These are phyloP conservation scores for Unio pictorum DNA, from an alignment of 2,888 invertebrate genomes.

Conservation along the genomic window DNA sequence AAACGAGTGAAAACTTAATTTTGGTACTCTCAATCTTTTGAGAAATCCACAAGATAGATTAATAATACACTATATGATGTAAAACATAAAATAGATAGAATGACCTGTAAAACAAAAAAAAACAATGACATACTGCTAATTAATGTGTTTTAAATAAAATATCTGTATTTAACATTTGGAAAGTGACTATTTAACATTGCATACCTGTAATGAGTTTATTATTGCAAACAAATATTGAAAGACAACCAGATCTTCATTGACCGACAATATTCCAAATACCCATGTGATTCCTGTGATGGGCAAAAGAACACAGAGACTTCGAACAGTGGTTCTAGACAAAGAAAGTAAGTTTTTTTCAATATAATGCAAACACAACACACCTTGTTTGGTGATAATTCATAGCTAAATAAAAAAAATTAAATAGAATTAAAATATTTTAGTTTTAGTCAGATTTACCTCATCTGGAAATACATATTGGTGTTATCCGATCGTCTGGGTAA, in stretches of 20 bases:
- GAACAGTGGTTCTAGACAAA: slow-evolving; percentile 36
- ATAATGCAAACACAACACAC: neutral
- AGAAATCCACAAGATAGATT: too few species aligned
- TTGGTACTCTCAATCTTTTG: too few species aligned
- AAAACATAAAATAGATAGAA: too few species aligned
- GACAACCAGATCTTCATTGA: slow-evolving; percentile 38
- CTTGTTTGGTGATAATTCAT: neutral
- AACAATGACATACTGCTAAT: too few species aligned
- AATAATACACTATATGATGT: too few species aligned
- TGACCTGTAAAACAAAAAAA: too few species aligned
- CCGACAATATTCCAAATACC: slow-evolving; percentile 52
- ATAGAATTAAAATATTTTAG: too few species aligned
- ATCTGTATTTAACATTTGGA: neutral
- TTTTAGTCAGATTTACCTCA: too few species aligned
- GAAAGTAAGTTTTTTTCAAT: neutral
- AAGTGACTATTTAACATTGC: neutral
- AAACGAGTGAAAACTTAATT: too few species aligned
- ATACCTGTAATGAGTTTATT: slow-evolving; percentile 55
- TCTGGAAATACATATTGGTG: too few species aligned
- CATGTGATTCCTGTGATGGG: slow-evolving; percentile 53
- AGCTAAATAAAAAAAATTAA: too few species aligned
- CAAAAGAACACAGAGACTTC: slow-evolving; percentile 46
- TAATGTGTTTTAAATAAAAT: neutral
- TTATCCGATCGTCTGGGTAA: too few species aligned
- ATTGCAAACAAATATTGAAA: slow-evolving; percentile 54